These are phyloP conservation scores for Polyommatus icarus DNA, from an alignment of 2,888 invertebrate species.

Conservation along the genomic window DNA sequence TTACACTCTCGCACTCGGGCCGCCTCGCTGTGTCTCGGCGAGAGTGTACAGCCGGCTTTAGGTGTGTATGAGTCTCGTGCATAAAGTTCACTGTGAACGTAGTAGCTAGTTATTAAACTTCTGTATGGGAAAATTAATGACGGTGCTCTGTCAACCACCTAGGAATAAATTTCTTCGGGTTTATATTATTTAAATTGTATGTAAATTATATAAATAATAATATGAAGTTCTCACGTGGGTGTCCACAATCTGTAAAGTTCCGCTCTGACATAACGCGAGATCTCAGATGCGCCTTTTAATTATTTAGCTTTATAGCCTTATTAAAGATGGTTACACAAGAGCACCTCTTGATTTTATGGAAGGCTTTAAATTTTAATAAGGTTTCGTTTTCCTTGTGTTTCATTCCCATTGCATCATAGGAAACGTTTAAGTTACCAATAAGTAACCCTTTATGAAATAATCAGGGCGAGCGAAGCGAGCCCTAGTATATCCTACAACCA, in stretches of 20 bases:
- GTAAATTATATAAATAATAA: neutral
- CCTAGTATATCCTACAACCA: too few relatives aligned
- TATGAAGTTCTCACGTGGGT: neutral
- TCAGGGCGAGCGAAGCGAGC: too few relatives aligned
- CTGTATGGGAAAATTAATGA: too few relatives aligned
- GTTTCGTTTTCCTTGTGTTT: neutral
- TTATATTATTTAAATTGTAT: neutral
- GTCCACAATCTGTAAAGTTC: neutral
- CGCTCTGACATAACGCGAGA: slow-evolving; percentile 6
- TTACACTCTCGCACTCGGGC: too few relatives aligned
- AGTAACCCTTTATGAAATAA: neutral
- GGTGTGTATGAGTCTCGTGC: too few relatives aligned
- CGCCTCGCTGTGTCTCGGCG: too few relatives aligned
- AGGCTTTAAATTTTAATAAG: slow-evolving; percentile 17
- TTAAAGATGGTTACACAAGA: slow-evolving; percentile 15
- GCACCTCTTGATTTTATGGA: neutral
- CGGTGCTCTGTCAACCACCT: too few relatives aligned
- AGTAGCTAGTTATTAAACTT: too few relatives aligned
- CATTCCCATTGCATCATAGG: neutral
- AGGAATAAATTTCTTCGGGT: too few relatives aligned
- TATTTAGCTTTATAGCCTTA: slow-evolving; percentile 13
- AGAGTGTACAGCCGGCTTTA: too few relatives aligned
- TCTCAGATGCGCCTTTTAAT: neutral
- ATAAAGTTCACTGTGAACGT: too few relatives aligned
- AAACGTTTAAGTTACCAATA: neutral